Evolutionary conservation across 1,140 invertebrate species (phyloP), one percentile per base, ranked within the genome.

Genomic region (Drosophila cardini): DNA sequence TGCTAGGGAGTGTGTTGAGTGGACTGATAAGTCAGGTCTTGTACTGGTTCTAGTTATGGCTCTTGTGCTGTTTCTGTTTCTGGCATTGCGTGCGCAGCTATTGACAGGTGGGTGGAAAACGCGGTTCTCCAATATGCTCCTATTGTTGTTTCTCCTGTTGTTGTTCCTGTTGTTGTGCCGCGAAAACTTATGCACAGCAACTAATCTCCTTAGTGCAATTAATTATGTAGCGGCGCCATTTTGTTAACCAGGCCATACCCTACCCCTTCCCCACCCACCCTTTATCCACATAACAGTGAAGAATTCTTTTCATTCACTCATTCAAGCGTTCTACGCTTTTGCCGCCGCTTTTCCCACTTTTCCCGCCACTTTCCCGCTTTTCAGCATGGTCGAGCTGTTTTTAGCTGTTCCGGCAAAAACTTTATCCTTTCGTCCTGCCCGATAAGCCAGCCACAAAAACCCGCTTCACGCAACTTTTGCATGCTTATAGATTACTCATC

Each of bases 131-230:
- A 1, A 15, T 8, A 34, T 34, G 10, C 34, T 11, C 21, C 26
- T 32, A 26, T 26, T 13, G n/a, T 5, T 10, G n/a, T 4, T 11
- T 32, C 48, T 15, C 15, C 32, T 16, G 9, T 21, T 40, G 38
- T 38, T 13, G 38, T 13, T 40, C 11, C 11, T 4, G 36, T 53
- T 64, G 21, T 58, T 48, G 53, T 32, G 52, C 52, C 50, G 68
- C 57, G 40, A 11, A 73, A 73, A 68, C 63, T 68, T 74, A 74
- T 74, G 72, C 67, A 60, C 60, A 60, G 65, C 61, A 78, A 76
- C 72, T 78, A 78, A 78, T 78, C 72, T 78, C 72, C 71, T 78
- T 76, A 78, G 67, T 76, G 72, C 76, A 76, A 79, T 79, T 79
- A 79, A 79, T 76, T 76, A 76, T 79, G 73, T 76, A 48, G 57